Evolutionary conservation across 2,888 invertebrate species (phyloP).

Genomic region (Portevinia maculata): DNA sequence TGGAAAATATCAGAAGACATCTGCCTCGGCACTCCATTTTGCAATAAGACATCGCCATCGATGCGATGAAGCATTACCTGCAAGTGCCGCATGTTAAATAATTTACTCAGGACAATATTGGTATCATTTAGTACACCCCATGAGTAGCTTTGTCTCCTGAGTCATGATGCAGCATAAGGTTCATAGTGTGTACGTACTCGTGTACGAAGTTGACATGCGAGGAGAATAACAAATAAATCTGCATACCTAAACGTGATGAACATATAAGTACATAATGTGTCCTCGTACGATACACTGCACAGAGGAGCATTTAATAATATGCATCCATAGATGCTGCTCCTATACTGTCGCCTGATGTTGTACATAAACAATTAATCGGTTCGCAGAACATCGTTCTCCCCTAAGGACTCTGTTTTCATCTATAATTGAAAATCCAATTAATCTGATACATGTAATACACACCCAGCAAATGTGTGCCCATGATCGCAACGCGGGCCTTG

Average conservation of each 20-base stretch:
- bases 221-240: conserved; percentile 65
- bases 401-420: conserved; percentile 63
- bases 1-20: background rate
- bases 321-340: conserved; percentile 35
- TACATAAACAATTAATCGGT: conserved; percentile 75
- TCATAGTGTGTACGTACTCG: background rate
- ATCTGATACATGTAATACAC: conserved; percentile 72
- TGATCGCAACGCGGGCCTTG: conserved; percentile 12
- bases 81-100: conserved; percentile 64
- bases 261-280: too few relatives aligned
- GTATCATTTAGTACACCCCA: conserved; percentile 50
- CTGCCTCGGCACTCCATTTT: background rate
- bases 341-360: conserved; percentile 49
- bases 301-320: conserved; percentile 58
- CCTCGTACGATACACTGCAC: conserved; percentile 20
- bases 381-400: conserved; percentile 62
- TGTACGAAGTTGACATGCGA: conserved; percentile 30
- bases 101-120: conserved; percentile 67
- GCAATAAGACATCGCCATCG: conserved; percentile 38
- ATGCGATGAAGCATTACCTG: conserved; percentile 61
- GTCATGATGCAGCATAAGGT: background rate
- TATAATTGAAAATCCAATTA: conserved; percentile 74
- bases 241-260: conserved; percentile 26
- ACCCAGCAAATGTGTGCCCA: conserved; percentile 33
- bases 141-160: background rate